phyloP scores from a whole-genome alignment of 2,797 vertebrate genomes.

The Sciurus vulgaris region DNA sequence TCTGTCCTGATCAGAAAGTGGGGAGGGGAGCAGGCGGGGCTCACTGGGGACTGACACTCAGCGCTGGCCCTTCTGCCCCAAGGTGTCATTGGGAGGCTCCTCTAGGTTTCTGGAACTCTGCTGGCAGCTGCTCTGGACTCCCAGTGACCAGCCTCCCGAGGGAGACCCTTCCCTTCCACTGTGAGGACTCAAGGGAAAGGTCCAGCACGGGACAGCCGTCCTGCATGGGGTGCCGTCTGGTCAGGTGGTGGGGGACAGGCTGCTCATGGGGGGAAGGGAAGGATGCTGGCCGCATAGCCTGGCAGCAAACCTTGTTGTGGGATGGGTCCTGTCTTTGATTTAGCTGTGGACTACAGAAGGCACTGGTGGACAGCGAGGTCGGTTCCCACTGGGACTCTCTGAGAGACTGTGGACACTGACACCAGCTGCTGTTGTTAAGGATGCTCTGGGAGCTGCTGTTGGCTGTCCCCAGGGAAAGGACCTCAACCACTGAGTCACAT shows the following conservation, averaged over 20 bases:
- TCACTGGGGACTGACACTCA: no score
- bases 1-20: no score
- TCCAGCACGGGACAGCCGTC: not conserved
- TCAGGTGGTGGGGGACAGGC: not conserved
- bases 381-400: not conserved
- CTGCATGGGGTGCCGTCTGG: fast-evolving
- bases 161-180: not conserved
- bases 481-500: no score
- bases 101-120: not conserved
- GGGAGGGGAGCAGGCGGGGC: not conserved
- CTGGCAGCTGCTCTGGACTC: not conserved
- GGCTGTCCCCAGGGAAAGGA: not conserved
- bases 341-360: not conserved
- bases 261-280: not conserved
- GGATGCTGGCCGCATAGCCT: no score
- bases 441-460: not conserved
- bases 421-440: not conserved
- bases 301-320: not conserved
- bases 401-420: no score
- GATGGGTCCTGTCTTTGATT: not conserved
- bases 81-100: not conserved
- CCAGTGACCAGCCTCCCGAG: no score
- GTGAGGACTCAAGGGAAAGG: not conserved
- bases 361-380: no score
- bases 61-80: no score